Conservation (phyloP, 1,140 invertebrate species). For the Anoplophora glabripennis region DNA sequence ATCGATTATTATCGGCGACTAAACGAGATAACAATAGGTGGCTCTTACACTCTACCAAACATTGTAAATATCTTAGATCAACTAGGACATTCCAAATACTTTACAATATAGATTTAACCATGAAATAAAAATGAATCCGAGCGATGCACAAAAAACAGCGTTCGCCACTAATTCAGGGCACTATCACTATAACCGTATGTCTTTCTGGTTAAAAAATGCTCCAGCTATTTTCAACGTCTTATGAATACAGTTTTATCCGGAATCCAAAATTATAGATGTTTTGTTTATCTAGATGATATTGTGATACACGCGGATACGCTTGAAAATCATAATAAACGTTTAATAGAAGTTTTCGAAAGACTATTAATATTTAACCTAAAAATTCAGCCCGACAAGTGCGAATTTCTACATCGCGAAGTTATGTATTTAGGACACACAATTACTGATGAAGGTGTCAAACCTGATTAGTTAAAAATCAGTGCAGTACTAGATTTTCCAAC, state of each 20-base stretch:
- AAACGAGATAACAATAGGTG: slow-evolving; percentile 43
- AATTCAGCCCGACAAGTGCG: slow-evolving; percentile 18
- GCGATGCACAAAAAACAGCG: slow-evolving; percentile 13
- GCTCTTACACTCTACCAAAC: slow-evolving; percentile 52
- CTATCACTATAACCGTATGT: slow-evolving; percentile 42
- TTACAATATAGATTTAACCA: slow-evolving; percentile 45
- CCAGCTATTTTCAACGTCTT: slow-evolving; percentile 38
- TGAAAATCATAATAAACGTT: slow-evolving; percentile 10
- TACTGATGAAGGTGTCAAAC: slow-evolving; percentile 38
- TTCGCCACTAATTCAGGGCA: background rate
- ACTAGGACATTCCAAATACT: slow-evolving; percentile 44
- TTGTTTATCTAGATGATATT: slow-evolving; percentile 10
- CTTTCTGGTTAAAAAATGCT: slow-evolving; percentile 46
- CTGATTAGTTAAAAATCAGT: slow-evolving; percentile 39
- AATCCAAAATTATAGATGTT: slow-evolving; percentile 9
- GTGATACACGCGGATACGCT: slow-evolving; percentile 3
- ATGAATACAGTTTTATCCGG: slow-evolving; percentile 24
- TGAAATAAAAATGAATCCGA: slow-evolving; percentile 2
- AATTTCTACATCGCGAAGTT: slow-evolving; percentile 21
- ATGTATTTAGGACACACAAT: slow-evolving; percentile 32
- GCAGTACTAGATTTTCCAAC: slow-evolving; percentile 41
- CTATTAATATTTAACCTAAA: slow-evolving; percentile 21
- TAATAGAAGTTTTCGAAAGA: slow-evolving; percentile 4
- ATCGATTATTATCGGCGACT: slow-evolving; percentile 46
- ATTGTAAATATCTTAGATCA: slow-evolving; percentile 52